These are phyloP conservation scores for Chaetodon trifascialis DNA, from an alignment of 2,113 vertebrate species.

Conservation along the genomic window DNA sequence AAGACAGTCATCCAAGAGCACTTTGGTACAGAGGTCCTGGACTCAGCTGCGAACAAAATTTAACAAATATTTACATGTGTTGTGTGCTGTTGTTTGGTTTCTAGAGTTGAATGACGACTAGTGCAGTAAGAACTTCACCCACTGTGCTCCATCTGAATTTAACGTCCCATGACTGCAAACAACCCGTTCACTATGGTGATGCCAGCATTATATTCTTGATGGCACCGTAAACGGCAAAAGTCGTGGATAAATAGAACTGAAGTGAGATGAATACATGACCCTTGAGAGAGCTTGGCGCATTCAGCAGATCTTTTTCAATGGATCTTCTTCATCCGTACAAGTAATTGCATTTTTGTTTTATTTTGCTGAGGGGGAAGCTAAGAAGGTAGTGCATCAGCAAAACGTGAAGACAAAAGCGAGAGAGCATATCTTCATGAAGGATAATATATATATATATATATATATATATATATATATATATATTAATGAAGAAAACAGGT, in stretches of 20 bases:
- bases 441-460: not conserved
- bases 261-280: not conserved
- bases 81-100: too few relatives aligned
- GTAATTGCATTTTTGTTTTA: not conserved
- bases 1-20: too few relatives aligned
- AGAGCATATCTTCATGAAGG: not conserved
- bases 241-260: not conserved
- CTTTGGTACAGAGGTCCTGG: too few relatives aligned
- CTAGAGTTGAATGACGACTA: too few relatives aligned
- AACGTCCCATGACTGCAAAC: too few relatives aligned
- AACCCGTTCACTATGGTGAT: not conserved
- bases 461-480: not conserved
- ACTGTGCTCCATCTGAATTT: too few relatives aligned
- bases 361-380: not conserved
- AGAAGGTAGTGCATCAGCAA: not conserved
- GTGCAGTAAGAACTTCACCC: too few relatives aligned
- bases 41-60: too few relatives aligned
- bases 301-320: not conserved
- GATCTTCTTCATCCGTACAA: not conserved
- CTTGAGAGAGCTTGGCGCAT: not conserved
- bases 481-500: not conserved
- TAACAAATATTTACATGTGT: too few relatives aligned
- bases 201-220: not conserved
- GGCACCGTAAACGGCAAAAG: not conserved
- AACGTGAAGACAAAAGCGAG: not conserved